Conservation (phyloP, 2,888 invertebrate species). For the Ophion ventricosus region DNA sequence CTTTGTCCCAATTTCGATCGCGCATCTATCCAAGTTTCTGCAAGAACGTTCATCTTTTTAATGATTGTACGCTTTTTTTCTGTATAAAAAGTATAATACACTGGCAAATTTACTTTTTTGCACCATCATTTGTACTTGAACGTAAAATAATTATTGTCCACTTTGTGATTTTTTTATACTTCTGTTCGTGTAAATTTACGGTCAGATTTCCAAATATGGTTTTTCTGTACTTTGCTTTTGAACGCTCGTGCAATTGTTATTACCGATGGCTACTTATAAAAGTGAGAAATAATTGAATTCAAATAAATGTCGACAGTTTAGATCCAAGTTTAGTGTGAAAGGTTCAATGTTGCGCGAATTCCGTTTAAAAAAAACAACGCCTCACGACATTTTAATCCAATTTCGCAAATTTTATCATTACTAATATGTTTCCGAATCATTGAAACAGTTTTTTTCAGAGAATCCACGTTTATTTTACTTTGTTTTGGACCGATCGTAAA, state of each 20-base stretch:
- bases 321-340: background rate
- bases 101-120: background rate
- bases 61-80: background rate
- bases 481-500: background rate
- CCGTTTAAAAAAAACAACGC: background rate
- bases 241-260: background rate
- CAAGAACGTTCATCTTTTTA: background rate
- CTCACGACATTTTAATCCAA: background rate
- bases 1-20: background rate
- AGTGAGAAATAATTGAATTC: background rate
- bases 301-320: background rate
- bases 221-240: background rate
- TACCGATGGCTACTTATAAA: background rate
- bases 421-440: background rate
- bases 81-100: background rate
- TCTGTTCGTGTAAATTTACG: background rate
- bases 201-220: background rate
- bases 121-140: too few relatives aligned
- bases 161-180: background rate
- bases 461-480: background rate
- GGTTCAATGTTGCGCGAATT: background rate
- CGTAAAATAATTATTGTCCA: too few relatives aligned
- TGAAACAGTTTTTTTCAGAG: background rate
- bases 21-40: slow-evolving; percentile 1
- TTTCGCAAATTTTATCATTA: background rate